Base-by-base conservation (phyloP, 2,888 invertebrate genomes). In the Ormyrus nitidulus region DNA sequence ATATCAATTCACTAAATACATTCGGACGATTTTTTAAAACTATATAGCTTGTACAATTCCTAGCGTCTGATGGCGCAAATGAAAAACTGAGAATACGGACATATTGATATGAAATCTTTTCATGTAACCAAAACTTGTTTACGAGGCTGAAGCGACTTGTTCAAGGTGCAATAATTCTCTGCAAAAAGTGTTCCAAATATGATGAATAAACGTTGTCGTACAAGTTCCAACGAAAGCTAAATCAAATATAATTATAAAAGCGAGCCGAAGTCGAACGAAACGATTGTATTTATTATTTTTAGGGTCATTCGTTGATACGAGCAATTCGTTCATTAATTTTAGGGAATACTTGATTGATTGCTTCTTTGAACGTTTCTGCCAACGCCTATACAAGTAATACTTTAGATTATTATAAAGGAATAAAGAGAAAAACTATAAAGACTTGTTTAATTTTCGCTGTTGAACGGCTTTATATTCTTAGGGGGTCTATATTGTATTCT, bases 371-470 rank as follows among this genome's bases (percentile, higher is more conserved):
- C 13, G n/a, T 72, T 71, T 76, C 66, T 66, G 53, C 61, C 68
- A 69, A 74, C 19, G 68, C 73, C 73, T 69, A 68, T n/a, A 68
- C 44, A 54, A 70, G 53, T 73, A 69, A 61, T 68, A 66, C 19
- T 68, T 48, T 74, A 74, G 58, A 56, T 6, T 62, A 51, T 34
- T 34, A 59, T 46, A 56, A 62, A 51, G 19, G 44, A 58, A 13
- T 19, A 34, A 51, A 53, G 34, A 46, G 2, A 72, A 59, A 69
- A 56, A 58, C 2, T 74, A 44, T 59, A 34, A 65, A 74, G 74
- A 70, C 66, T 72, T 34, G n/a, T 56, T 74, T 77, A 5, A 66
- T 87, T 87, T 34, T 75, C 49, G 85, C 83, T 85, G 86, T 87
- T 87, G 84, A 86, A 79, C 84, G 84, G 83, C 85, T 84, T 83